Evolutionary conservation across 2,797 vertebrate species (phyloP).

Genomic region (Acridotheres tristis): DNA sequence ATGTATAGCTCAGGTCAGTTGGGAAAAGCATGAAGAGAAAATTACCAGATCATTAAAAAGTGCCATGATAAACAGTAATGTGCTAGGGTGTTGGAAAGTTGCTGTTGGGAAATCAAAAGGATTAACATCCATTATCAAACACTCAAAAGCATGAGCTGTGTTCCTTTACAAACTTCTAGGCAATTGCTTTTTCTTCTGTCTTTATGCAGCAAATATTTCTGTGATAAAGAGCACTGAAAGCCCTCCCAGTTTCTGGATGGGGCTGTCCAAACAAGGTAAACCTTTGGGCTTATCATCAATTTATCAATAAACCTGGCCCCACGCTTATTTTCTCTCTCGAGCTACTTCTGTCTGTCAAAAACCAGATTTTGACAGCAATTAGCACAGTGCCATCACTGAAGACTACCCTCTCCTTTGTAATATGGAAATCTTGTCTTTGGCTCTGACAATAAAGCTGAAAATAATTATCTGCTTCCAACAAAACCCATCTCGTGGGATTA

Average conservation of each 20-base stretch:
- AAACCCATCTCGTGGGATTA: neutral
- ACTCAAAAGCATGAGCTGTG: neutral
- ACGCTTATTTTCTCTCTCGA: neutral
- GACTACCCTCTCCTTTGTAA: neutral
- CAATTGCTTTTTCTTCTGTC: neutral
- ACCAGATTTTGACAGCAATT: slow-evolving; percentile 38
- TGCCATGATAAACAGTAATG: neutral
- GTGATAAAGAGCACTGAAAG: neutral
- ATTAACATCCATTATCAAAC: neutral
- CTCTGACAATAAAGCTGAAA: neutral
- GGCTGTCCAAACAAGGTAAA: neutral
- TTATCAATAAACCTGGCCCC: neutral
- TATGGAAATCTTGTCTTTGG: neutral
- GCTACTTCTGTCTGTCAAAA: slow-evolving; percentile 3
- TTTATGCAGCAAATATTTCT: neutral
- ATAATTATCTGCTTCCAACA: neutral
- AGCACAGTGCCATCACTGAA: neutral
- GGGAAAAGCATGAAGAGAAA: neutral
- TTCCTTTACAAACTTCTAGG: neutral
- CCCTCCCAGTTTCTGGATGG: neutral
- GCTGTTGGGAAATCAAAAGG: neutral
- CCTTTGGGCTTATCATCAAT: neutral
- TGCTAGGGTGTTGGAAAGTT: neutral
- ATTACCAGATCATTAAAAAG: slow-evolving; percentile 1
- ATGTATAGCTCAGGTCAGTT: neutral